Conservation (phyloP, 2,113 vertebrate species). For the Melanotaenia duboulayi region DNA sequence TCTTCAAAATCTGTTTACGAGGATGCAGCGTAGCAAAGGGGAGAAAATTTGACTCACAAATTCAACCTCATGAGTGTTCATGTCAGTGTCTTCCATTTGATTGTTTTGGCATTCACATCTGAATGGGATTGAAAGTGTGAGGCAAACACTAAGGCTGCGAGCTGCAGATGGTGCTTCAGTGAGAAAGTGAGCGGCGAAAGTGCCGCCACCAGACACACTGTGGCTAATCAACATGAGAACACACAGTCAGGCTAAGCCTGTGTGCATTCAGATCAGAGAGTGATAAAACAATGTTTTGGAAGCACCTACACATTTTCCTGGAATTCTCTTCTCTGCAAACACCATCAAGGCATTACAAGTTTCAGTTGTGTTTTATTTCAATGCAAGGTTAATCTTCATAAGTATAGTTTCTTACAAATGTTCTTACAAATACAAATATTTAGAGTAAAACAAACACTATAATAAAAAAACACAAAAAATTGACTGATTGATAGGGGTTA, state of each 20-base stretch:
- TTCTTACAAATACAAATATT: too few species aligned
- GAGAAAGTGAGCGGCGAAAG: constrained; percentile 47
- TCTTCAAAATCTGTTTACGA: constrained; percentile 75
- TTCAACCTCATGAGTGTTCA: constrained; percentile 58
- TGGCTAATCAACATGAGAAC: constrained; percentile 63
- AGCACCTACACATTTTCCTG: constrained; percentile 49
- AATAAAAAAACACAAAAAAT: too few species aligned
- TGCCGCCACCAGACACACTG: constrained; percentile 42
- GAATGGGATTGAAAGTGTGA: constrained; percentile 65
- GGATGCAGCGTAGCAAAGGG: constrained; percentile 48
- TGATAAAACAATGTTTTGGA: constrained; percentile 48
- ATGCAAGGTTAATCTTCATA: too few species aligned
- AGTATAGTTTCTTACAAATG: too few species aligned
- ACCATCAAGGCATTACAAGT: constrained; percentile 2
- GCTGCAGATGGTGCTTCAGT: constrained; percentile 70
- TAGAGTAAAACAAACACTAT: too few species aligned
- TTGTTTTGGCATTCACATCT: constrained; percentile 72
- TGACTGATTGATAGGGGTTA: too few species aligned
- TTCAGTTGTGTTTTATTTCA: constrained; percentile 21
- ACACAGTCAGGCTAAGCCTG: constrained; percentile 23
- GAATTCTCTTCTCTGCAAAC: constrained; percentile 13
- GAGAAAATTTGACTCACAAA: constrained; percentile 72
- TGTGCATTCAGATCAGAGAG: constrained; percentile 21
- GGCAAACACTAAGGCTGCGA: constrained; percentile 48
- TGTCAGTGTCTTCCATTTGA: constrained; percentile 72